Percentiles rank a stretch among this genome's conserved stretches.
Conservation (phyloP, 2,888 invertebrate genomes). For the Iselma pallidipennis region DNA sequence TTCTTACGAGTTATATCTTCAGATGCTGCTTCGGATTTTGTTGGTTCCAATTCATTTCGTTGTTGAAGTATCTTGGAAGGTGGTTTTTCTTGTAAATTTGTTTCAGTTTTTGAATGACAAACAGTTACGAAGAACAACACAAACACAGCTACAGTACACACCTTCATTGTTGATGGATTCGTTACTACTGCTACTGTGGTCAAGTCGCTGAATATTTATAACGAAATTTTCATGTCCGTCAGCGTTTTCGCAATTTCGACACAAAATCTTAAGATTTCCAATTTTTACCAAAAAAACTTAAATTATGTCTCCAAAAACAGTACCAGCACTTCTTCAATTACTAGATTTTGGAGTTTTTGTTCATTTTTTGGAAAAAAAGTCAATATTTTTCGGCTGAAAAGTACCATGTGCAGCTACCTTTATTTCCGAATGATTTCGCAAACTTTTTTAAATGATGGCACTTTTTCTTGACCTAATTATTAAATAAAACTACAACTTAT, state of each 20-base stretch:
- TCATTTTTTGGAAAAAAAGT: not conserved
- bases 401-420: not conserved
- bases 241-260: not conserved
- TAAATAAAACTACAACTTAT: not conserved
- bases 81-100: not conserved
- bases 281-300: not conserved
- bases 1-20: slow-evolving; percentile 34
- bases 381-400: not conserved
- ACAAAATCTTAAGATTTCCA: not conserved
- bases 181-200: not conserved
- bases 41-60: not conserved
- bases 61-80: slow-evolving; percentile 10
- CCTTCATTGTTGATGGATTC: slow-evolving; percentile 6
- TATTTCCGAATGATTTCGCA: not conserved
- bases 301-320: no score
- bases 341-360: not conserved
- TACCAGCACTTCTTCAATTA: no score
- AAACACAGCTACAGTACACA: slow-evolving; percentile 12
- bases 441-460: not conserved
- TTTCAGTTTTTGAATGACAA: not conserved
- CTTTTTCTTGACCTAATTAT: not conserved
- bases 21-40: slow-evolving; percentile 6
- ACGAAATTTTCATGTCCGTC: not conserved
- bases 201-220: not conserved
- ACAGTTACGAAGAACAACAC: slow-evolving; percentile 13